phyloP scores from a whole-genome alignment of 2,888 invertebrate genomes.

The Nemoura dubitans region DNA sequence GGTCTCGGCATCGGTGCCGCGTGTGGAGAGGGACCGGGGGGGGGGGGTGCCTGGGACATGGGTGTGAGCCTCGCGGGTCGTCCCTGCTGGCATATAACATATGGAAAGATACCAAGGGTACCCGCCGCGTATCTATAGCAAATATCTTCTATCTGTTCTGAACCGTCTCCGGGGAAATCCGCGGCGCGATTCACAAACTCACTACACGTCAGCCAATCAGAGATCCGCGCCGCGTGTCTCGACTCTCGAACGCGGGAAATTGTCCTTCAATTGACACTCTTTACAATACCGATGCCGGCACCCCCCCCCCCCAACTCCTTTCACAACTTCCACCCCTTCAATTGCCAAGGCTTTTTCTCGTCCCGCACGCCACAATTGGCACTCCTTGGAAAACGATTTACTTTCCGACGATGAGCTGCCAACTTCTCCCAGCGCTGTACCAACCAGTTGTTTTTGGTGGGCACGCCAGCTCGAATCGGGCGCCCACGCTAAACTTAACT shows the following conservation, averaged over 20 bases:
- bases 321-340: not conserved
- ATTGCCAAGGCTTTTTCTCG: not conserved
- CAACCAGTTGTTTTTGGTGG: not conserved
- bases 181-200: slow-evolving; percentile 8
- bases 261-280: slow-evolving; percentile 12
- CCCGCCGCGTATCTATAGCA: slow-evolving; percentile 25
- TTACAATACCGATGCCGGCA: not conserved
- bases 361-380: not conserved
- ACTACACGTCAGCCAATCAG: slow-evolving; percentile 22
- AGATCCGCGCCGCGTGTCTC: slow-evolving; percentile 17
- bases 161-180: slow-evolving; percentile 34
- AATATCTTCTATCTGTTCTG: slow-evolving; percentile 34
- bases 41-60: not conserved
- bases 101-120: not conserved
- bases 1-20: not conserved
- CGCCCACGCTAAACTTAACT: not conserved
- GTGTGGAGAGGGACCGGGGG: not conserved
- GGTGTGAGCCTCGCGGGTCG: not conserved
- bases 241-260: not conserved
- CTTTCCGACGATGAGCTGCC: not conserved
- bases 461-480: not conserved
- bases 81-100: not conserved
- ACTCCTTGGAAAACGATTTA: slow-evolving; percentile 7
- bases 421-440: not conserved
- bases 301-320: not conserved